These are phyloP conservation scores for Camponotus floridanus DNA, from an alignment of 1,140 invertebrate species.

Conservation along the genomic window DNA sequence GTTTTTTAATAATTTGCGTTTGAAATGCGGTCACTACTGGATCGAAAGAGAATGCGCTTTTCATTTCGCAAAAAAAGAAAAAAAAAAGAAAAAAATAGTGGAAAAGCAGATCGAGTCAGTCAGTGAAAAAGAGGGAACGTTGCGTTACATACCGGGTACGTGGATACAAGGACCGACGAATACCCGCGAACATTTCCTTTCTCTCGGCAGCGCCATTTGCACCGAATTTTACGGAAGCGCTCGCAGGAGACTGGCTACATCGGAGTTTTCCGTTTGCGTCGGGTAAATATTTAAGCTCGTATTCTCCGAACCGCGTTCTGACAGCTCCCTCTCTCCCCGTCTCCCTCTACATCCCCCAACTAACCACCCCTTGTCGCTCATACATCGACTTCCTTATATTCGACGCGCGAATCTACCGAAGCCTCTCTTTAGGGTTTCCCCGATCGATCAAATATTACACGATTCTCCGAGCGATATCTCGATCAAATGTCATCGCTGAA, in stretches of 20 bases:
- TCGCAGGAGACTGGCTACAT: conserved; percentile 56
- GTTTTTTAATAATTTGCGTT: too few species aligned
- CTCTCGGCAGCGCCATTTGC: conserved; percentile 44
- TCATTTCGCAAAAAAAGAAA: background rate
- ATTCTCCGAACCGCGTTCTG: conserved; percentile 49
- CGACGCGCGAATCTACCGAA: conserved; percentile 4
- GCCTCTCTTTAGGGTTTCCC: conserved; percentile 10
- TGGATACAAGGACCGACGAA: conserved; percentile 15
- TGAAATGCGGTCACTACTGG: too few species aligned
- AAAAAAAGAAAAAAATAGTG: conserved; percentile 29
- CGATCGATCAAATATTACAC: conserved; percentile 72
- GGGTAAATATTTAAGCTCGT: conserved; percentile 79
- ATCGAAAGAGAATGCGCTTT: conserved; percentile 16
- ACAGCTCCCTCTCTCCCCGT: conserved; percentile 30
- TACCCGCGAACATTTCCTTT: conserved; percentile 27
- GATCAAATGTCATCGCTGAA: conserved; percentile 34
- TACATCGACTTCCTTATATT: conserved; percentile 15
- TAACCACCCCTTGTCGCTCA: background rate
- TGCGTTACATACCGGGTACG: conserved; percentile 5
- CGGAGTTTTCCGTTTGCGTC: conserved; percentile 76
- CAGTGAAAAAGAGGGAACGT: conserved; percentile 22
- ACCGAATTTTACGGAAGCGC: conserved; percentile 70
- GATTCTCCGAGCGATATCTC: conserved; percentile 32
- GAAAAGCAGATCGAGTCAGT: background rate
- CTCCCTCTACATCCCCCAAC: conserved; percentile 38